Base-by-base conservation (phyloP, 1,140 invertebrate genomes). In the Patella vulgata region DNA sequence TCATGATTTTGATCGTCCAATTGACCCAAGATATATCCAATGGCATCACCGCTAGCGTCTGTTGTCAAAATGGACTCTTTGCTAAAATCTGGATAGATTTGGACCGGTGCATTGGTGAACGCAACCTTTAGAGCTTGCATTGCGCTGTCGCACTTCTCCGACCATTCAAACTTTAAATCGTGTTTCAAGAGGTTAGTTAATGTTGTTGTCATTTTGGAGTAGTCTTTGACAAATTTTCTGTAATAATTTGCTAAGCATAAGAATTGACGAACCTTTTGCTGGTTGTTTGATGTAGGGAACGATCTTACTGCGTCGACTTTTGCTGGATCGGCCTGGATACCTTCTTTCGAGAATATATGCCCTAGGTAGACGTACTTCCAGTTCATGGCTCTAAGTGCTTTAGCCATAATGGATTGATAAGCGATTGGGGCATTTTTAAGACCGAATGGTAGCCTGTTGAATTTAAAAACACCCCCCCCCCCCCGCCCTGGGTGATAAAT, bases 201-300 rank as follows among this genome's bases (percentile, higher is more conserved):
- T 4, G 68, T 59, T 27, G 33, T 33, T 0, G 31, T 17, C 6
- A 70, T 66, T 70, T 36, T 39, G 30, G 80, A 59, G 50, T 70
- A 80, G 25, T 71, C 71, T 44, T 62, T 58, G 8, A 63, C 31
- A 60, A 70, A 73, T 30, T 42, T 55, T 4, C 53, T 44, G 31
- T 69, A 72, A 51, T 63, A 72, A n/a, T 59, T 57, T 9, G 42
- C 47, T 42, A 71, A 42, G 23, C 68, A 63, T 12, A 67, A 28
- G 28, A 70, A 70, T 23, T 14, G 25, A 36, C 59, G n/a, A 12
- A 70, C 27, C 21, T 62, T 30, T 19, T 48, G 61, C 11, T 62
- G 28, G n/a, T 50, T 59, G 62, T 59, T 78, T 25, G 71, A 68
- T n/a, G 27, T 40, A 31, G 75, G 70, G 57, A 70, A 76, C n/a